Conservation (phyloP, 2,113 vertebrate species). For the Zosterops pallidus region DNA sequence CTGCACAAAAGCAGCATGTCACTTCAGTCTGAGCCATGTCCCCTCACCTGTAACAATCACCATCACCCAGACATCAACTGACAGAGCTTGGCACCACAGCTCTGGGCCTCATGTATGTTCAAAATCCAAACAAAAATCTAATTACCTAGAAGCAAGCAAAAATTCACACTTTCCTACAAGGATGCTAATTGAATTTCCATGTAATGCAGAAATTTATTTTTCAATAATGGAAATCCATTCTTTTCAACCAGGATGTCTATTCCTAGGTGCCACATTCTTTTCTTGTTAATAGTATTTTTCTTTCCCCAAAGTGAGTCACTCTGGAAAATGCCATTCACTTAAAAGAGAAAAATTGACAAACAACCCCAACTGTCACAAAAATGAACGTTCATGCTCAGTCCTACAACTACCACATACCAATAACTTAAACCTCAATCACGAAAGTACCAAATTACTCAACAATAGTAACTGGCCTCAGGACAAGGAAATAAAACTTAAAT, state of each 20-base stretch:
- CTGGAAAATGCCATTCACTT: constrained; percentile 41
- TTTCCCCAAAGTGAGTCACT: constrained; percentile 59
- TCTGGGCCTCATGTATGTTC: neutral
- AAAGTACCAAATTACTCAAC: constrained; percentile 20
- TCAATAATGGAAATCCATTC: constrained; percentile 53
- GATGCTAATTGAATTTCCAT: neutral
- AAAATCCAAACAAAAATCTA: neutral
- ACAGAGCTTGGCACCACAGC: neutral
- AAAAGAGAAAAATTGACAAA: constrained; percentile 50
- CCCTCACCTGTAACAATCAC: neutral
- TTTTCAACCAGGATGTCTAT: constrained; percentile 50
- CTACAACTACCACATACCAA: neutral
- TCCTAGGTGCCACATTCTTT: constrained; percentile 63
- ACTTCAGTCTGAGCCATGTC: accelerated
- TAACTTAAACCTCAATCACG: neutral
- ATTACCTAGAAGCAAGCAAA: neutral
- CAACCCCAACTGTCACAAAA: constrained; percentile 21
- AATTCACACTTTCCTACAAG: neutral
- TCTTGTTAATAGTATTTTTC: constrained; percentile 63
- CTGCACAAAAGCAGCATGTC: neutral
- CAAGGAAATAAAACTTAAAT: constrained; percentile 46
- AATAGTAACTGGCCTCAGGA: constrained; percentile 22
- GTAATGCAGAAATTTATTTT: neutral
- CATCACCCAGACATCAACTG: neutral
- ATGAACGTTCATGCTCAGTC: neutral